A percentile compares a stretch with the other conserved stretches of the same genome.
Evolutionary conservation across 2,113 vertebrate genomes (phyloP).

Genomic region (Sinocyclocheilus grahami): DNA sequence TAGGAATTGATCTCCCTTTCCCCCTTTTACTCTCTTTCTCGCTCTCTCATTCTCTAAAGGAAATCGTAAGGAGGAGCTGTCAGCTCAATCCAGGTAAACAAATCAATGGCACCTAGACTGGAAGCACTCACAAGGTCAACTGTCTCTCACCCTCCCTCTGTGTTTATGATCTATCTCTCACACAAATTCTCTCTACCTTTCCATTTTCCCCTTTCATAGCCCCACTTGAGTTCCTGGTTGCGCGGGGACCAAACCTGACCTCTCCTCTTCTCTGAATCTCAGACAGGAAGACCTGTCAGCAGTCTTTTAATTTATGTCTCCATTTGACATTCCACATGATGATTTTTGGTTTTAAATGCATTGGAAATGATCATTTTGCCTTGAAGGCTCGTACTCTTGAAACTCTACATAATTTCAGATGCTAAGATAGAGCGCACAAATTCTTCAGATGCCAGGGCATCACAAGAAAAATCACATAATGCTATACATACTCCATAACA

Average conservation of each 20-base stretch:
- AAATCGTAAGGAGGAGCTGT: slow-evolving; percentile 80
- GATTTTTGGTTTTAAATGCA: not conserved
- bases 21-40: not conserved
- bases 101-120: slow-evolving; percentile 77
- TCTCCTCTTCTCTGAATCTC: not conserved
- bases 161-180: not conserved
- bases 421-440: not conserved
- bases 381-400: not conserved
- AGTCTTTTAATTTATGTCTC: not conserved
- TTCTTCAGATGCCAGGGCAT: not conserved
- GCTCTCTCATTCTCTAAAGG: slow-evolving; percentile 53
- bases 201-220: not conserved
- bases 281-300: not conserved
- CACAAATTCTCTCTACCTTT: not conserved
- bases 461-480: not conserved
- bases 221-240: not conserved
- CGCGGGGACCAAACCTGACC: not conserved
- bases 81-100: slow-evolving; percentile 77
- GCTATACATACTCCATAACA: no score
- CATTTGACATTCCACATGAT: not conserved
- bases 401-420: not conserved
- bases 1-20: slow-evolving; percentile 30
- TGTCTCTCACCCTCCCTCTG: slow-evolving; percentile 33
- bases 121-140: slow-evolving; percentile 73
- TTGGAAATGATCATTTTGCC: not conserved